Percentiles rank a stretch among this genome's conserved stretches.
phyloP scores from a whole-genome alignment of 2,797 vertebrate genomes.

The Taeniopygia guttata region DNA sequence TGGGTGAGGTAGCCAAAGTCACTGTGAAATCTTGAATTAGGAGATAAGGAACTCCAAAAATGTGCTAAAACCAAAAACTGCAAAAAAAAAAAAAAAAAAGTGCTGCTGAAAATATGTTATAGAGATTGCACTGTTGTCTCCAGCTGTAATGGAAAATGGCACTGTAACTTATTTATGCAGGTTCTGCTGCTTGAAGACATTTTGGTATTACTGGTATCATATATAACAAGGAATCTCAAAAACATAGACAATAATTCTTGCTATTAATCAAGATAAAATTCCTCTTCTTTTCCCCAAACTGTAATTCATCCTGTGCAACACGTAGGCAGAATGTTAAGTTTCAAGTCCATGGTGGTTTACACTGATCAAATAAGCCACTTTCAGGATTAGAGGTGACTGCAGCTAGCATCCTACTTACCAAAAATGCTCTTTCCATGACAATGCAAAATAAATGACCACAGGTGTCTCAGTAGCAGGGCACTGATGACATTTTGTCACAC shows the following conservation, averaged over 20 bases:
- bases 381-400: background rate
- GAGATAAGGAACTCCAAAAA: background rate
- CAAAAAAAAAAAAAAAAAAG: background rate
- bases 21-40: background rate
- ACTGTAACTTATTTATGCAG: background rate
- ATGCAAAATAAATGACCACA: background rate
- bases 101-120: background rate
- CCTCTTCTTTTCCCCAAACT: background rate
- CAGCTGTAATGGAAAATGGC: background rate
- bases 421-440: background rate
- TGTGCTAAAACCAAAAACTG: background rate
- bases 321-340: background rate
- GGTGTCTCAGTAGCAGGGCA: background rate
- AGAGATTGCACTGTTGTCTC: background rate
- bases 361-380: slow-evolving; percentile 1
- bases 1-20: slow-evolving; percentile 19
- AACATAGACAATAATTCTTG: background rate
- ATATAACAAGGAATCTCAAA: background rate
- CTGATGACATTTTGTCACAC: background rate
- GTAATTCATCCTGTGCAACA: background rate
- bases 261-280: background rate
- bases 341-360: background rate
- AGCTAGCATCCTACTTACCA: background rate
- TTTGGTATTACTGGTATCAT: background rate
- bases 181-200: background rate